phyloP scores from a whole-genome alignment of 2,113 vertebrate genomes.

The Sinosuthora webbiana region DNA sequence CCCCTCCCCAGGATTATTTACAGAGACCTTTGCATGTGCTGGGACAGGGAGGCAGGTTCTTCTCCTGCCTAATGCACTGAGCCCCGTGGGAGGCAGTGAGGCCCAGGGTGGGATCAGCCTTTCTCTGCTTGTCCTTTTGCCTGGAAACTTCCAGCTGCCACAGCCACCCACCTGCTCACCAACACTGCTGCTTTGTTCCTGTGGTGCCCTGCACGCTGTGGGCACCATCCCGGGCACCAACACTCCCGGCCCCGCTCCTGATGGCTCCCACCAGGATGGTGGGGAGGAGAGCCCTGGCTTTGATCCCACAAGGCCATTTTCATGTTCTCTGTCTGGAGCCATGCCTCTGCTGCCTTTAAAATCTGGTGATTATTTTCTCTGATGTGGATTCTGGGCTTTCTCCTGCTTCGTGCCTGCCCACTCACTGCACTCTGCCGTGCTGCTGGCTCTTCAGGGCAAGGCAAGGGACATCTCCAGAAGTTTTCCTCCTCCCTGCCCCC shows the following conservation, averaged over 20 bases:
- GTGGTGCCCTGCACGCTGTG: accelerated
- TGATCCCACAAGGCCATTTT: neutral
- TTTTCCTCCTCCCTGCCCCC: neutral
- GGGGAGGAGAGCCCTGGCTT: neutral
- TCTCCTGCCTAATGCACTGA: neutral
- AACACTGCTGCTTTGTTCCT: neutral
- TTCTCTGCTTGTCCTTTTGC: neutral
- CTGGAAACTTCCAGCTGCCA: neutral
- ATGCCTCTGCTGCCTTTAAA: neutral
- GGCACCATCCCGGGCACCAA: neutral
- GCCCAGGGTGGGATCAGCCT: neutral
- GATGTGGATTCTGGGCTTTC: neutral
- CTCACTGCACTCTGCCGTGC: neutral
- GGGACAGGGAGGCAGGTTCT: accelerated
- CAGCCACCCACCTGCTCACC: neutral
- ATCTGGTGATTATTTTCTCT: neutral
- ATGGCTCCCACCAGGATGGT: neutral
- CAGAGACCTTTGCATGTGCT: accelerated
- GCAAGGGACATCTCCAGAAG: accelerated
- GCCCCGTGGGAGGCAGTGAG: accelerated
- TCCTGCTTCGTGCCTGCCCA: neutral
- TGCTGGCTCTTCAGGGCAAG: neutral
- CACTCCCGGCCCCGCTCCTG: neutral
- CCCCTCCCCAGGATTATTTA: neutral
- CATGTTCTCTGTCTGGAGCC: neutral